A percentile compares a stretch with the other conserved stretches of the same genome.
Conservation (phyloP, 1,140 invertebrate genomes). For the Drosophila orosa region DNA sequence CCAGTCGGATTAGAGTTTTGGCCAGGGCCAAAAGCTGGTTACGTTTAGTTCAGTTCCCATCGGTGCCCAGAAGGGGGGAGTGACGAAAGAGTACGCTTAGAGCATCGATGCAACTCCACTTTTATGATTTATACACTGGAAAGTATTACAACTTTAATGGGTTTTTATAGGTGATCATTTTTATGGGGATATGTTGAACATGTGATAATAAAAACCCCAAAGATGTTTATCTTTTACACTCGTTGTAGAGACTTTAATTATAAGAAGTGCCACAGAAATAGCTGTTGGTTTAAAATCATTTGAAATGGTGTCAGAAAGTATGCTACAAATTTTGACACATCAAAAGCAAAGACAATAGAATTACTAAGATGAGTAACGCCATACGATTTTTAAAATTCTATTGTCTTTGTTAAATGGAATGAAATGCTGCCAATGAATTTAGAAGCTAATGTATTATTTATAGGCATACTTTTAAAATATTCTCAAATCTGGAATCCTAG, state of each 20-base stretch:
- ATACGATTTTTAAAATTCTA: no score
- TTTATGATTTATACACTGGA: conserved; percentile 34
- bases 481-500: no score
- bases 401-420: no score
- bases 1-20: conserved; percentile 53
- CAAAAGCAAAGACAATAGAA: no score
- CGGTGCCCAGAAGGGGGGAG: conserved; percentile 7
- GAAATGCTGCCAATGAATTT: no score
- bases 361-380: no score
- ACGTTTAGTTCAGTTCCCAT: conserved; percentile 38
- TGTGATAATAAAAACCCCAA: background rate
- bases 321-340: background rate
- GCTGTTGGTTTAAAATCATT: background rate
- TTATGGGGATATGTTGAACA: background rate
- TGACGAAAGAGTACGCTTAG: conserved; percentile 7
- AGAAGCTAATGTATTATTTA: no score
- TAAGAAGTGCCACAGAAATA: background rate
- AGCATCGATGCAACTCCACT: conserved; percentile 34
- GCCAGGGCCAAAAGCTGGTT: conserved; percentile 52
- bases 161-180: background rate
- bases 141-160: background rate
- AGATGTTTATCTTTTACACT: background rate
- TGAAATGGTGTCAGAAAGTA: background rate
- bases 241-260: no score
- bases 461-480: no score